Conservation (phyloP, 64 coral and sea anemone species). For the Cladopsammia gracilis region DNA sequence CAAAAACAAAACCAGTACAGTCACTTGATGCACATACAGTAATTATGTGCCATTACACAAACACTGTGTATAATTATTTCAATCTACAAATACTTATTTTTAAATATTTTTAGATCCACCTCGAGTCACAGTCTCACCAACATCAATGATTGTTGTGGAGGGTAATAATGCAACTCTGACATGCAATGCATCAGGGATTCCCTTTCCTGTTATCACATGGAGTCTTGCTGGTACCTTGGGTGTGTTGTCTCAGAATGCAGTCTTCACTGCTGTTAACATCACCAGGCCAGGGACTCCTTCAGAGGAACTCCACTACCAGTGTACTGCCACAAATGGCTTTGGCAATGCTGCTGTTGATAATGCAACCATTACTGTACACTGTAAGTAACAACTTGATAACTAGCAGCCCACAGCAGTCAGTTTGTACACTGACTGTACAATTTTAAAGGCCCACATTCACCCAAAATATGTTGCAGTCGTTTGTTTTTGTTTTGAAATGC, state of each 20-base stretch:
- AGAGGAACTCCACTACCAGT: conserved; percentile 6
- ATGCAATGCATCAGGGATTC: not conserved
- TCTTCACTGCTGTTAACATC: not conserved
- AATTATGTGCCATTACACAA: too few species aligned
- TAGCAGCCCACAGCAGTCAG: too few species aligned
- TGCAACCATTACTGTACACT: conserved; percentile 27
- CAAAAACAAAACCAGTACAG: too few species aligned
- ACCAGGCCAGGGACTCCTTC: not conserved
- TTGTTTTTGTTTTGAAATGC: too few species aligned
- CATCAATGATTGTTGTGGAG: not conserved
- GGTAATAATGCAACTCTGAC: not conserved
- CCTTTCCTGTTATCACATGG: not conserved
- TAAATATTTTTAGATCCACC: not conserved
- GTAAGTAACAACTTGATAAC: not conserved
- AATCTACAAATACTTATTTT: too few species aligned
- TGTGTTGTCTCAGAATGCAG: not conserved
- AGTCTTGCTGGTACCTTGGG: not conserved
- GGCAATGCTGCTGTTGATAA: not conserved
- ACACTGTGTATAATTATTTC: too few species aligned
- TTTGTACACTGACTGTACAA: too few species aligned
- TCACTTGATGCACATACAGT: too few species aligned
- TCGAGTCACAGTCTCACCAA: not conserved
- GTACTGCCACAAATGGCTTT: conserved; percentile 43
- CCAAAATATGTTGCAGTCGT: too few species aligned
- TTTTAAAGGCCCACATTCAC: too few species aligned